phyloP scores from a whole-genome alignment of 2,888 invertebrate genomes.

The Microctonus aethiopoides region DNA sequence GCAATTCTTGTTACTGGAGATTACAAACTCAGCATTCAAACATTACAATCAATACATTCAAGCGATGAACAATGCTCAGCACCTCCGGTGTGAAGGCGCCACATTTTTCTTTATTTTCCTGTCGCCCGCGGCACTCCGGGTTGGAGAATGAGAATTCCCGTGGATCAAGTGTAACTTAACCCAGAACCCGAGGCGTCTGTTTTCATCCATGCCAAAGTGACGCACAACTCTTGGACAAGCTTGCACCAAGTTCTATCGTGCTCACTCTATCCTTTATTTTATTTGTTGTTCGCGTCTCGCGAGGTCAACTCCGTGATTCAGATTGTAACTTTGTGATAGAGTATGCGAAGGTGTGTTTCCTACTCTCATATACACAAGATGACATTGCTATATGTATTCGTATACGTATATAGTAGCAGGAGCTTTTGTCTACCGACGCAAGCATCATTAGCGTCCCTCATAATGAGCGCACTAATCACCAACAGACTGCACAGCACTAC shows the following conservation, averaged over 20 bases:
- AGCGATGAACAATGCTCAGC: slow-evolving; percentile 20
- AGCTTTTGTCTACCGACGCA: slow-evolving; percentile 45
- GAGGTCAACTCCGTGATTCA: slow-evolving; percentile 35
- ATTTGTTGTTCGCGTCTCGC: slow-evolving; percentile 18
- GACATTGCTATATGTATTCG: slow-evolving; percentile 28
- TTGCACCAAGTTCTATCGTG: not conserved
- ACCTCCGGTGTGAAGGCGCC: slow-evolving; percentile 42
- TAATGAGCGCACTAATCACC: slow-evolving; percentile 66
- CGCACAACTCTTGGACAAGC: slow-evolving; percentile 20
- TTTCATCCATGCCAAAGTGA: slow-evolving; percentile 12
- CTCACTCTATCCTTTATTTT: slow-evolving; percentile 11
- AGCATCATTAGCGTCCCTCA: slow-evolving; percentile 64
- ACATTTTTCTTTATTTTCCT: slow-evolving; percentile 32
- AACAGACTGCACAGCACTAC: slow-evolving; percentile 50
- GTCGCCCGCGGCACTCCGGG: not conserved
- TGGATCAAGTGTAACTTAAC: slow-evolving; percentile 40
- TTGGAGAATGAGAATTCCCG: slow-evolving; percentile 13
- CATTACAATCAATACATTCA: slow-evolving; percentile 11
- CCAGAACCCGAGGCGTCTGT: slow-evolving; percentile 26
- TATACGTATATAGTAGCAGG: slow-evolving; percentile 27
- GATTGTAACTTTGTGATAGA: slow-evolving; percentile 17
- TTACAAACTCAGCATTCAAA: slow-evolving; percentile 12
- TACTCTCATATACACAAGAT: slow-evolving; percentile 33
- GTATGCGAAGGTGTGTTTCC: slow-evolving; percentile 26
- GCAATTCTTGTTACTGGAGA: slow-evolving; percentile 35